phyloP scores from a whole-genome alignment of 2,113 vertebrate genomes.

The Ageneiosus marmoratus region DNA sequence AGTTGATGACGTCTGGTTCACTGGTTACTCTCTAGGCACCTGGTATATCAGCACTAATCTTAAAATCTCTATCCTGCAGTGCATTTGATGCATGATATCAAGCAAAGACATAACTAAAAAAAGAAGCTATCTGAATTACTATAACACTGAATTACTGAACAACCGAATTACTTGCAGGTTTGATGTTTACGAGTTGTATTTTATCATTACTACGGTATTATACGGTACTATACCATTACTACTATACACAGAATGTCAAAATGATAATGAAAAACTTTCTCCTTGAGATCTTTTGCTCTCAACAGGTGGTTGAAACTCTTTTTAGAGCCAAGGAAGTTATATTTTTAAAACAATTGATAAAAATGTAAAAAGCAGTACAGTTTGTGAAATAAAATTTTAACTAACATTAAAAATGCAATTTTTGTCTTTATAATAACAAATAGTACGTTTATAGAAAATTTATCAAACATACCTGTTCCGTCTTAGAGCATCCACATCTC shows the following conservation, averaged over 20 bases:
- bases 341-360: not conserved
- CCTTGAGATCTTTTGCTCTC: not conserved
- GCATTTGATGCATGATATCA: not conserved
- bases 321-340: not conserved
- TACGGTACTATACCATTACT: not conserved
- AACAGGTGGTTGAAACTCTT: not conserved
- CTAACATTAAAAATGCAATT: not conserved
- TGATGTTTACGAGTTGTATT: not conserved
- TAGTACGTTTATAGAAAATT: not conserved
- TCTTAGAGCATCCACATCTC: slow-evolving; percentile 21
- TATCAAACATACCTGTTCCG: slow-evolving; percentile 8
- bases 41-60: not conserved
- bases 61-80: not conserved
- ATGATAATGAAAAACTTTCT: not conserved
- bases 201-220: not conserved
- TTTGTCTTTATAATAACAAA: not conserved
- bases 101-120: not conserved
- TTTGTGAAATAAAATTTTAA: not conserved
- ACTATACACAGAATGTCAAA: not conserved
- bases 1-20: not conserved
- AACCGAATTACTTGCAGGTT: not conserved
- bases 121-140: too few relatives aligned
- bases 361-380: not conserved
- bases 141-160: too few relatives aligned
- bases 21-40: not conserved